Evolutionary conservation across 2,797 vertebrate species (phyloP).

Genomic region (Rhinogobio ventralis): DNA sequence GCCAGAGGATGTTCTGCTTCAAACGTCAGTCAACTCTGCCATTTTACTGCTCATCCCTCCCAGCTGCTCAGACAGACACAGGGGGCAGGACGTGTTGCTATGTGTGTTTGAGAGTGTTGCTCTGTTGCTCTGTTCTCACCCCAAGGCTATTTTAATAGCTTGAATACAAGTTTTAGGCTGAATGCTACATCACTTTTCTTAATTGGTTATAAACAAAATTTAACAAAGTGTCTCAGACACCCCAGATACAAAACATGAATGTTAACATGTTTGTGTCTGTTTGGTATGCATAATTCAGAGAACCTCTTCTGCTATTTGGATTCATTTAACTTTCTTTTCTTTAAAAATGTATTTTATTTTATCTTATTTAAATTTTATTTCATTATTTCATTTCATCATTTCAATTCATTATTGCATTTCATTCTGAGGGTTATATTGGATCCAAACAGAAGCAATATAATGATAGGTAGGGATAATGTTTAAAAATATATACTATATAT

Average conservation of each 20-base stretch:
- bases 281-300: neutral
- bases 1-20: conserved; percentile 36
- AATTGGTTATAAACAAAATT: neutral
- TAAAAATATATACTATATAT: neutral
- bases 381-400: too few relatives aligned
- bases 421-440: neutral
- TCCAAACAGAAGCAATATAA: neutral
- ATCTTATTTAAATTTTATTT: neutral
- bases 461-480: neutral
- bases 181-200: neutral
- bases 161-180: neutral
- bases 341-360: neutral
- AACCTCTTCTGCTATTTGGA: neutral
- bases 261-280: neutral
- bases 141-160: conserved; percentile 19
- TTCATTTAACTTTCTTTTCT: too few relatives aligned
- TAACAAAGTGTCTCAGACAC: neutral
- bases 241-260: neutral
- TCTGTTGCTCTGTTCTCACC: conserved; percentile 1
- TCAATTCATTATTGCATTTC: too few relatives aligned
- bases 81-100: conserved; percentile 52
- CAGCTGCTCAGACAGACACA: conserved; percentile 40
- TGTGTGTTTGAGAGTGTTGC: conserved; percentile 57
- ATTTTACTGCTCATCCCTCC: conserved; percentile 32
- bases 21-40: conserved; percentile 33